A percentile compares a stretch with the other conserved stretches of the same genome.
Evolutionary conservation across 2,113 vertebrate species (phyloP).

Genomic region (Heterocephalus glaber): DNA sequence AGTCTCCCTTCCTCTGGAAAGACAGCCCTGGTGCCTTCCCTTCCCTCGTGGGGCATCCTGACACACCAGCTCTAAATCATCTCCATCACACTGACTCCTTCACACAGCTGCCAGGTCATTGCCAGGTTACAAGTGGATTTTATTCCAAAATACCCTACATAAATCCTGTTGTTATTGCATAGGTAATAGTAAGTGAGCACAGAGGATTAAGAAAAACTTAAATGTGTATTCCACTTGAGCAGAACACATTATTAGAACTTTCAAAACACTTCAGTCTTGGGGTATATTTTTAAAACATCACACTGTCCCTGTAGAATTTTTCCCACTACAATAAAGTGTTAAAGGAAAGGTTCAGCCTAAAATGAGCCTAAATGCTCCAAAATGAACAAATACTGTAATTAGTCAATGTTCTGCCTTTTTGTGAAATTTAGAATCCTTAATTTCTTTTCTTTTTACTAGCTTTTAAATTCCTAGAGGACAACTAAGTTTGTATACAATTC

Average conservation of each 20-base stretch:
- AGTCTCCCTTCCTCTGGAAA: not conserved
- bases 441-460: not conserved
- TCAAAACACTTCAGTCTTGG: not conserved
- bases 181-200: not conserved
- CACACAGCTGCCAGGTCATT: not conserved
- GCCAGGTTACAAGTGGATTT: too few relatives aligned
- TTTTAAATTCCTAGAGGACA: not conserved
- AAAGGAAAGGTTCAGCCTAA: not conserved
- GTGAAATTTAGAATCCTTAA: not conserved
- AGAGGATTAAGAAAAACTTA: not conserved
- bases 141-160: rapidly evolving
- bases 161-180: not conserved
- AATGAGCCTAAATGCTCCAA: too few relatives aligned
- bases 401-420: not conserved
- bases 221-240: too few relatives aligned
- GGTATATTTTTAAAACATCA: not conserved
- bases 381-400: not conserved
- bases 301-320: rapidly evolving
- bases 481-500: not conserved
- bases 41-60: not conserved
- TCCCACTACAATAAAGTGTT: not conserved
- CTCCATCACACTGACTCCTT: not conserved
- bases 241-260: not conserved
- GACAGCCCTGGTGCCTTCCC: not conserved
- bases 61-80: rapidly evolving